These are phyloP conservation scores for Anarsia innoxiella DNA, from an alignment of 2,888 invertebrate species.

Conservation along the genomic window DNA sequence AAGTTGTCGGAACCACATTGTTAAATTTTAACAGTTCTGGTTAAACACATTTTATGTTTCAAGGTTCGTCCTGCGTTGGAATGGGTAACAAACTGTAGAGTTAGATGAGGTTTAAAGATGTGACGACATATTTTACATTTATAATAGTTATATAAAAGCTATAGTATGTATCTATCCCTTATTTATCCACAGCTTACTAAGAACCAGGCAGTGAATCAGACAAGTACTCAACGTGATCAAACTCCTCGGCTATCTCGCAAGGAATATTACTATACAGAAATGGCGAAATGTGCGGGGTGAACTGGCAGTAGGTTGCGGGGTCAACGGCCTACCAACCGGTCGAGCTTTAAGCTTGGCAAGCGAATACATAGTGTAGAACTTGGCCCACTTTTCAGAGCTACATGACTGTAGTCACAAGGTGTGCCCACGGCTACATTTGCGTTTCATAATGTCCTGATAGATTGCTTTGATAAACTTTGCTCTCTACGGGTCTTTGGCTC, in stretches of 20 bases:
- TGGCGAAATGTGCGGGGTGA: constrained; percentile 28
- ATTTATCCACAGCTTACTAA: background rate
- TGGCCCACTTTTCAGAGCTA: constrained; percentile 60
- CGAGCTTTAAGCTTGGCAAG: constrained; percentile 60
- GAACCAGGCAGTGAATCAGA: constrained; percentile 3
- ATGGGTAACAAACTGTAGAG: too few relatives aligned
- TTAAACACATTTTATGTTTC: too few relatives aligned
- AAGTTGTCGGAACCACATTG: too few relatives aligned
- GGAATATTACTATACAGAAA: constrained; percentile 10
- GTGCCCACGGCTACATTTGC: constrained; percentile 7
- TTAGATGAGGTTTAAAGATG: too few relatives aligned
- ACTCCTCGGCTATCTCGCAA: constrained; percentile 5
- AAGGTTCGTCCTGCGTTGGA: too few relatives aligned
- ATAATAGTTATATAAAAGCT: too few relatives aligned
- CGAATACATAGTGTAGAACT: constrained; percentile 50
- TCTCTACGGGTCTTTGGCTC: too few relatives aligned
- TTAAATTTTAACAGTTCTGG: too few relatives aligned
- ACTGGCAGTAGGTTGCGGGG: constrained; percentile 64
- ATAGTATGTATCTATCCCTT: too few relatives aligned
- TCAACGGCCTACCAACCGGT: constrained; percentile 67
- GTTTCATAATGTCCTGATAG: constrained; percentile 10
- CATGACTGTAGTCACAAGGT: constrained; percentile 21
- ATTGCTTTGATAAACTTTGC: constrained; percentile 8
- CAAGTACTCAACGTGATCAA: constrained; percentile 6
- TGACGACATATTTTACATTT: too few relatives aligned